Evolutionary conservation across 2,797 vertebrate genomes (phyloP), one percentile per base, ranked within the genome.

Genomic region (Falco novaeseelandiae): DNA sequence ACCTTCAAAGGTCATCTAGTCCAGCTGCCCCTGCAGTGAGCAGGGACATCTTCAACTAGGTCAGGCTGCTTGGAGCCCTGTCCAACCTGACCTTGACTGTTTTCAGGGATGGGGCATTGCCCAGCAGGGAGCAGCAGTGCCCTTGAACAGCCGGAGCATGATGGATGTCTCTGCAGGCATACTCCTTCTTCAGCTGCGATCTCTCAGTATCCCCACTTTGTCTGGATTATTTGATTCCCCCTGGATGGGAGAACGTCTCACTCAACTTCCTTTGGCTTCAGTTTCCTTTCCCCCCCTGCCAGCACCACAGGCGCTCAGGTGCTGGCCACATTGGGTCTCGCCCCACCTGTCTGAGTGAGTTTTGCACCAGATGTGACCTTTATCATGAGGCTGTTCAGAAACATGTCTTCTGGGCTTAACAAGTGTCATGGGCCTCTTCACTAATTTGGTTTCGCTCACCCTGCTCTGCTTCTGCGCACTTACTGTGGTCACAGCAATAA

Each of bases 231-330:
- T 38, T 57, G n/a, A 29, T 30, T 38, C 57, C 27, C 26, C 6
- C 15, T 2, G 1, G 12, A 21, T 25, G 22, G 36, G 5, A 46
- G 29, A 25, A 19, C 18, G 21, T n/a, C 40, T 32, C 8, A 3
- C 27, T 65, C 20, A 2, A 44, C 76, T 62, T 62, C 59, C 34
- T 78, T 52, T 6, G 11, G 21, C 15, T 67, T 20, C 70, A 4
- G 1, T 10, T 54, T 65, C 38, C 15, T 27, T 54, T 12, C 14
- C 36, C 9, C 3, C 52, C 26, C 30, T 26, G 8, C 49, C 54
- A 7, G 6, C 22, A 40, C 58, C 18, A 1, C 48, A 26, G 40
- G 21, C 9, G 0, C 14, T 7, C 0, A 2, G 14, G 16, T 20
- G 25, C 55, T 1, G 4, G 6, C 57, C 9, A 0, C 36, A 30